Conservation (phyloP, 2,113 vertebrate genomes). For the Willisornis vidua region DNA sequence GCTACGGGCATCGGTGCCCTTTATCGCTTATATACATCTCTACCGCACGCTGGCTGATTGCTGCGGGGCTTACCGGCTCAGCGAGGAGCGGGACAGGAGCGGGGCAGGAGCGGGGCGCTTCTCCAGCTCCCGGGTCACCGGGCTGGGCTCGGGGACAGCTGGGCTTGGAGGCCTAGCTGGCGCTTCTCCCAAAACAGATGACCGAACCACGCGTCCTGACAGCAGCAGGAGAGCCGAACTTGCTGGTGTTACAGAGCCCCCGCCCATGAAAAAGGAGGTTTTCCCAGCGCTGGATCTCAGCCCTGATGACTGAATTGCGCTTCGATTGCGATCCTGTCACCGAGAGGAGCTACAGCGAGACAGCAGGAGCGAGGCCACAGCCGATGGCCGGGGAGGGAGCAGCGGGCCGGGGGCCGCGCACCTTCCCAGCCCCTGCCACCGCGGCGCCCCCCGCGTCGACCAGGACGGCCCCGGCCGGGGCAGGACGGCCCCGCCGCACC, state of each 20-base stretch:
- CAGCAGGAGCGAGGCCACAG: background rate
- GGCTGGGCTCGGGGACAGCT: background rate
- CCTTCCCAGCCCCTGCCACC: background rate
- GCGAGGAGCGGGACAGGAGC: background rate
- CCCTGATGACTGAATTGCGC: background rate
- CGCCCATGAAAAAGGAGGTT: accelerated
- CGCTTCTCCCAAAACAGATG: background rate
- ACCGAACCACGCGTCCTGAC: background rate
- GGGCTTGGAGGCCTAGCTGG: accelerated
- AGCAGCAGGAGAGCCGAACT: background rate
- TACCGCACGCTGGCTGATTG: accelerated
- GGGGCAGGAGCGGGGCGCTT: background rate
- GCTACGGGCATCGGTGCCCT: accelerated
- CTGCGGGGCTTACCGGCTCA: background rate
- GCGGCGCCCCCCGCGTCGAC: too few species aligned
- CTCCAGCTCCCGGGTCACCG: background rate
- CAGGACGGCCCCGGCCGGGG: background rate
- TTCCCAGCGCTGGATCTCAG: background rate
- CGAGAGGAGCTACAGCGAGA: background rate
- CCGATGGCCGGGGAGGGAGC: background rate
- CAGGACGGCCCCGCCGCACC: background rate
- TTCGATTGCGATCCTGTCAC: background rate
- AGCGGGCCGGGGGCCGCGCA: background rate
- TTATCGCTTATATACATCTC: accelerated
- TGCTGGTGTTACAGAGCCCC: accelerated